Evolutionary conservation across 2,797 vertebrate genomes (phyloP).

Genomic region (Eulemur mongoz): DNA sequence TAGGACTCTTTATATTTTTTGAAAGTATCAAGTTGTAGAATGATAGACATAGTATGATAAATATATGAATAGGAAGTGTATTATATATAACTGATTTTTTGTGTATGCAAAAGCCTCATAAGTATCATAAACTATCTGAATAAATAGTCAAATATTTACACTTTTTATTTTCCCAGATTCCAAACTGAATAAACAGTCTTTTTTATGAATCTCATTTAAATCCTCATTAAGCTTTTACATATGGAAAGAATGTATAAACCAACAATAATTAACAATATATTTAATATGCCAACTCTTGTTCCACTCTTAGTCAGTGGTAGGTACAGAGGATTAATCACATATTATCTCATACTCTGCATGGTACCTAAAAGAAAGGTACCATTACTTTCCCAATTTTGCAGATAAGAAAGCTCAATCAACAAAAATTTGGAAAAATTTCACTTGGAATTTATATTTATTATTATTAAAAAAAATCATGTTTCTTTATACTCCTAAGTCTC

Average conservation of each 20-base stretch:
- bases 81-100: not conserved
- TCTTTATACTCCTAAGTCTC: not conserved
- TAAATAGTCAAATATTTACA: not conserved
- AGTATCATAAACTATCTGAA: not conserved
- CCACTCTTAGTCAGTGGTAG: not conserved
- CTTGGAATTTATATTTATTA: not conserved
- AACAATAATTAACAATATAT: not conserved
- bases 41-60: not conserved
- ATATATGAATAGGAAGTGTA: not conserved
- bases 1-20: not conserved
- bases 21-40: not conserved
- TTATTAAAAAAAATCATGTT: not conserved
- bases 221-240: not conserved
- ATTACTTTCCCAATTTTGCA: not conserved
- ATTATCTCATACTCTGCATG: not conserved
- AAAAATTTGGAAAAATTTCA: not conserved
- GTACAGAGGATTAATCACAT: not conserved
- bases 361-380: not conserved
- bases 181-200: not conserved
- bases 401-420: not conserved
- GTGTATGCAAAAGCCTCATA: not conserved
- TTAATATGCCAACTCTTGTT: not conserved
- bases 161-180: not conserved
- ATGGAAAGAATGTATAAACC: not conserved
- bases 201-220: not conserved